A percentile compares a stretch with the other conserved stretches of the same genome.
phyloP scores from a whole-genome alignment of 2,888 invertebrate genomes.

The Melanargia galathea region DNA sequence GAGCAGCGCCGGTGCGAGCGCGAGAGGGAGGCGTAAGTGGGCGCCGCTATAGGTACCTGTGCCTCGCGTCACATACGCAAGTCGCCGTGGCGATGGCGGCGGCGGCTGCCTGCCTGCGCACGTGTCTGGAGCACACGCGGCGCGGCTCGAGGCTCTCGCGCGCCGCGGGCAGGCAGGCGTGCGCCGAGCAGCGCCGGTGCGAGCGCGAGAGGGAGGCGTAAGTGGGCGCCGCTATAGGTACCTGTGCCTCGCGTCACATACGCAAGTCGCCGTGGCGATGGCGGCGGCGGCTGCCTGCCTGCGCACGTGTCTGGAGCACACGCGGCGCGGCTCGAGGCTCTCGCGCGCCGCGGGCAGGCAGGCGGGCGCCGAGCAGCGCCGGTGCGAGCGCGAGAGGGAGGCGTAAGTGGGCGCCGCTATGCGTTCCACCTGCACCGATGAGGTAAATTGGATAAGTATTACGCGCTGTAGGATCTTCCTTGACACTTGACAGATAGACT shows the following conservation, averaged over 20 bases:
- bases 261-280: slow-evolving; percentile 55
- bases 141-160: slow-evolving; percentile 31
- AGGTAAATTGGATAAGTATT: too few species aligned
- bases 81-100: slow-evolving; percentile 53
- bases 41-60: slow-evolving; percentile 82
- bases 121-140: slow-evolving; percentile 61
- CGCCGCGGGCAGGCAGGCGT: slow-evolving; percentile 45
- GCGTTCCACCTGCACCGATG: slow-evolving; percentile 79
- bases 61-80: slow-evolving; percentile 64
- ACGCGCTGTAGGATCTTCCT: too few species aligned
- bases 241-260: slow-evolving; percentile 65
- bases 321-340: slow-evolving; percentile 36
- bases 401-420: slow-evolving; percentile 86
- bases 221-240: slow-evolving; percentile 84
- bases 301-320: slow-evolving; percentile 63
- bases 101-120: slow-evolving; percentile 67
- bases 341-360: slow-evolving; percentile 39
- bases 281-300: slow-evolving; percentile 69
- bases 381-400: slow-evolving; percentile 77
- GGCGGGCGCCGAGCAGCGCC: slow-evolving; percentile 60
- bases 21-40: slow-evolving; percentile 84
- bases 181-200: slow-evolving; percentile 58
- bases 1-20: slow-evolving; percentile 68
- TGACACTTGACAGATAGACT: too few species aligned
- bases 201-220: slow-evolving; percentile 83